phyloP scores from a whole-genome alignment of 2,888 invertebrate species.

The Orthosia incerta region DNA sequence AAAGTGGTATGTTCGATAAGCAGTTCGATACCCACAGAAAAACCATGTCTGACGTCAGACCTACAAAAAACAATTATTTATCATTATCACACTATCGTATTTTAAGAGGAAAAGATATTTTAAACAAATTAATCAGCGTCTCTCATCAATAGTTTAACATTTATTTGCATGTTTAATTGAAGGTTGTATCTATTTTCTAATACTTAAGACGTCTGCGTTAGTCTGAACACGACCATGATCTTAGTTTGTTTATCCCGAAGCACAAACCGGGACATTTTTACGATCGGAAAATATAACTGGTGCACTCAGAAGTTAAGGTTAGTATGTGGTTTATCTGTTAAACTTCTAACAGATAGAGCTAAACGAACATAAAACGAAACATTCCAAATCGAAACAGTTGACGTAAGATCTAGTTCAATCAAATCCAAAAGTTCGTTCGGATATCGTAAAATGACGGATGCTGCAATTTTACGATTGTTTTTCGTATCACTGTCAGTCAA shows the following conservation, averaged over 20 bases:
- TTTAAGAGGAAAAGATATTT: slow-evolving; percentile 35
- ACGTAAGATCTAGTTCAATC: slow-evolving; percentile 48
- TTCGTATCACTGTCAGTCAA: slow-evolving; percentile 38
- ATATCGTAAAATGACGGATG: slow-evolving; percentile 40
- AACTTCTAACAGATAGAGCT: slow-evolving; percentile 49
- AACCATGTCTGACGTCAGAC: slow-evolving; percentile 34
- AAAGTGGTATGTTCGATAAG: slow-evolving; percentile 7
- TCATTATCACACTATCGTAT: slow-evolving; percentile 3
- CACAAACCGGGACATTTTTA: slow-evolving; percentile 47
- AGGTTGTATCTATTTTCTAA: slow-evolving; percentile 5
- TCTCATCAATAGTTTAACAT: slow-evolving; percentile 9
- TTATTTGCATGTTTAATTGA: slow-evolving; percentile 5
- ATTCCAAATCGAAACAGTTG: slow-evolving; percentile 42
- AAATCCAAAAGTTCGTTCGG: slow-evolving; percentile 45
- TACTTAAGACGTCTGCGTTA: slow-evolving; percentile 3
- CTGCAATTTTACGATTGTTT: slow-evolving; percentile 46
- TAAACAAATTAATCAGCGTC: slow-evolving; percentile 24
- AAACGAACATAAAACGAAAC: slow-evolving; percentile 50
- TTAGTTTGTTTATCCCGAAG: slow-evolving; percentile 38
- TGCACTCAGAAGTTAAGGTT: slow-evolving; percentile 49
- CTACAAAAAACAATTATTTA: slow-evolving; percentile 30
- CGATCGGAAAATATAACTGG: slow-evolving; percentile 56
- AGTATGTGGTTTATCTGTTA: slow-evolving; percentile 56
- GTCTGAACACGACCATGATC: slow-evolving; percentile 23
- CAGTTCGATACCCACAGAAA: slow-evolving; percentile 28